These are phyloP conservation scores for Ctenoplectra terminalis DNA, from an alignment of 1,140 invertebrate genomes.

Conservation along the genomic window DNA sequence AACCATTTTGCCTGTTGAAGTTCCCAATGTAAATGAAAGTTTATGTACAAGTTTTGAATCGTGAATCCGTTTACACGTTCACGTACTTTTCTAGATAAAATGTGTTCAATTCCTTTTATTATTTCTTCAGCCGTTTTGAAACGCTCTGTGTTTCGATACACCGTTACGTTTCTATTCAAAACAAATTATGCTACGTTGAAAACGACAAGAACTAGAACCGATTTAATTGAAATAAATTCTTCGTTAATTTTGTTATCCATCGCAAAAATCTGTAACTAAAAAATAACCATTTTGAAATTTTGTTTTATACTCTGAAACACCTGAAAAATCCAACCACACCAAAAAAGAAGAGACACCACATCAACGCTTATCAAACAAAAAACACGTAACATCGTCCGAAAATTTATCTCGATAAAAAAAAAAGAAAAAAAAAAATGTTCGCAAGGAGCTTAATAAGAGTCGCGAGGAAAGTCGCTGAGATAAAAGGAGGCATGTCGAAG, in stretches of 20 bases:
- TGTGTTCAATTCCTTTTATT: background rate
- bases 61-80: background rate
- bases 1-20: background rate
- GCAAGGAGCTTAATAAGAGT: constrained; percentile 13
- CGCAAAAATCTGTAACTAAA: no score
- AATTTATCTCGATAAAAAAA: background rate
- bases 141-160: no score
- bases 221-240: no score
- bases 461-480: background rate
- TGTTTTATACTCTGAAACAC: no score
- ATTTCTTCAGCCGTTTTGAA: no score
- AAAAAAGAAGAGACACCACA: background rate
- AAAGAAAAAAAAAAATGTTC: background rate
- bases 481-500: background rate
- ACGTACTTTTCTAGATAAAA: background rate
- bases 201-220: no score
- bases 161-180: no score
- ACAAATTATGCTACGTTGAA: no score
- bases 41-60: background rate
- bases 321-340: no score
- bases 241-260: no score
- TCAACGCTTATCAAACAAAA: constrained; percentile 6
- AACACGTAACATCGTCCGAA: background rate
- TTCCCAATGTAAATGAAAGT: background rate
- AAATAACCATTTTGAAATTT: no score